Base-by-base conservation (phyloP, 2,888 invertebrate genomes). In the Polyommatus iphigenia region DNA sequence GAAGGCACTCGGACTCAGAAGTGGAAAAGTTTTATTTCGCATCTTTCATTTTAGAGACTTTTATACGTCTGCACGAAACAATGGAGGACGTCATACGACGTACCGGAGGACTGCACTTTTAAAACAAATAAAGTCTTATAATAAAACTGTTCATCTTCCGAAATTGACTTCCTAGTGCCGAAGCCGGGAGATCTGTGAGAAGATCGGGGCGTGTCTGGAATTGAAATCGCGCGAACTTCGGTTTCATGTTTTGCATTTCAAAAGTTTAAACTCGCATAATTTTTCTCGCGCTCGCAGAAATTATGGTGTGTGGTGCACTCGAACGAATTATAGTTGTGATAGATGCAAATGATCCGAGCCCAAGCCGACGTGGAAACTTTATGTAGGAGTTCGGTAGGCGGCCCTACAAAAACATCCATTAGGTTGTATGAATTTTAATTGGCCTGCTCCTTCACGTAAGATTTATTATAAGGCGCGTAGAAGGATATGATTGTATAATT, bases 111-210 rank as follows among this genome's bases (percentile, higher is more conserved):
- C 80, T 81, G 77, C 79, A 78, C 78, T 83, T 85, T 85, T 87
- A 85, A 85, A 86, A 86, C 85, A 78, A 79, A 80, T 80, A 82
- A 83, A 89, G 81, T 87, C 88, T 88, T 83, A 84, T 84, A 87
- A 88, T 89, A 89, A 87, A 89, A 87, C 85, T 85, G 85, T 83
- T 86, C 85, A 86, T 87, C 85, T 87, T 85, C 85, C 83, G 81
- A 83, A 87, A 88, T 85, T 85, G 81, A 79, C 79, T 81, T 78
- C 83, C 77, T 80, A 59, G 77, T 46, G 54, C 62, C 41, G 71
- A 75, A 76, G 71, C 29, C 76, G 73, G 73, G 72, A 77, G 73
- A 77, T 78, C 73, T 73, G 73, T 18, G 46, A 78, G 73, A 78
- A 78, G 46, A 46, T 73, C 46, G 73, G 59, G 24, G 57, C 73